Evolutionary conservation across 2,797 vertebrate genomes (phyloP), one percentile per base, ranked within the genome.

Genomic region (Acanthurus tractus): DNA sequence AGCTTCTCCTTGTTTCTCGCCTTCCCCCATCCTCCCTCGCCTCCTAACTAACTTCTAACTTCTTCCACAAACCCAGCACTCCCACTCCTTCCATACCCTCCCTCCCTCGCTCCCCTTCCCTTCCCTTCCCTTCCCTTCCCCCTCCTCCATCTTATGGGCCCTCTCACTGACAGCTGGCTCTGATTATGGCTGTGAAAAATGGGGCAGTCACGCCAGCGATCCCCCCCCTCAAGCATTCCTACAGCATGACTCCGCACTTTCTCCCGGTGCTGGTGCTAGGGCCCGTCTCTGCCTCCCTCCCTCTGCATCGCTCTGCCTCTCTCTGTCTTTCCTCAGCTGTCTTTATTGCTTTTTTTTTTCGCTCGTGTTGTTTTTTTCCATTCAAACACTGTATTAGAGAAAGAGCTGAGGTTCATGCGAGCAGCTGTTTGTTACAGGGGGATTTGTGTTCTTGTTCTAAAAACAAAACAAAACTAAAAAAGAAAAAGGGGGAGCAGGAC

Each of bases 111-210:
- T 34, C 29, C 29, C 29, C 29, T 62, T 54, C 74, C 65, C 74
- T 10, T 22, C 20, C 74, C 70, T 71, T 69, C 34, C 70, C 74
- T 76, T 67, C 83, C n/a, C 74, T 9, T 22, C 20, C 74, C 70
- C 74, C 70, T 23, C 70, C 86, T 76, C 65, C 83, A 74, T 81
- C 87, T 89, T 78, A 74, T 81, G 82, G 77, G 89, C 86, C 81
- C 82, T 88, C 93, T 92, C 87, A 85, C 91, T 95, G 94, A 96
- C 95, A 96, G 95, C 95, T 96, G 95, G 94, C 91, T 95, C 94
- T 95, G 94, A 95, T 96, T 96, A 95, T 90, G 90, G 87, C 92
- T 92, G 91, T 95, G 93, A 96, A 95, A 95, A 95, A 95, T 94
- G 93, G 92, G 86, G 90, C 93, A 94, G 93, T 95, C 94, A 95